phyloP scores from a whole-genome alignment of 2,888 invertebrate species.

The Cryptocheilus praepositus region DNA sequence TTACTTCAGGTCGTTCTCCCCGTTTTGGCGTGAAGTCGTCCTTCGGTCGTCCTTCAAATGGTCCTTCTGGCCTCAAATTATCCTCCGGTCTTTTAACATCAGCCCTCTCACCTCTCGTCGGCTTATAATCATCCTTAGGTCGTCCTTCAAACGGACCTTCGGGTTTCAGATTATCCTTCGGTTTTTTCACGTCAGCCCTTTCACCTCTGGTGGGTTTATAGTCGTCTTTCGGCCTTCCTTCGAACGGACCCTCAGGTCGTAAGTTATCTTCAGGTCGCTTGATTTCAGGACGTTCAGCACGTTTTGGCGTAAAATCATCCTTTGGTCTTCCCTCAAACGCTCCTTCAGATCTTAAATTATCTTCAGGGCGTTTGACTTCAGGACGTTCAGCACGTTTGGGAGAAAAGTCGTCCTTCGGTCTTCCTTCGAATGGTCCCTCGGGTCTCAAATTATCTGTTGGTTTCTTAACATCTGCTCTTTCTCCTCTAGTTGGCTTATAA shows the following conservation, averaged over 20 bases:
- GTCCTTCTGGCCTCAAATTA: slow-evolving; percentile 79
- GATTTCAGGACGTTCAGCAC: slow-evolving; percentile 79
- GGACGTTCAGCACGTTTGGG: no score
- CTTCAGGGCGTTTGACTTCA: slow-evolving; percentile 76
- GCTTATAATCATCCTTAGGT: slow-evolving; percentile 69
- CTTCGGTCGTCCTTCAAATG: slow-evolving; percentile 77
- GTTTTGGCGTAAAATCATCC: slow-evolving; percentile 66
- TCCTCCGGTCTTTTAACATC: slow-evolving; percentile 77
- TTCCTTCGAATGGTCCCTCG: slow-evolving; percentile 79
- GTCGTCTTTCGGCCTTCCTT: slow-evolving; percentile 18
- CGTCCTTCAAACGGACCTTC: slow-evolving; percentile 76
- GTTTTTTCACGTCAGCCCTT: slow-evolving; percentile 76
- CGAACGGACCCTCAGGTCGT: slow-evolving; percentile 73
- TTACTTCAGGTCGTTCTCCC: slow-evolving; percentile 66
- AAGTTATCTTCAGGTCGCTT: slow-evolving; percentile 71
- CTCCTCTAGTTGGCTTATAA: no score
- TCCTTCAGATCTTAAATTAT: slow-evolving; percentile 75
- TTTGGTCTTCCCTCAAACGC: slow-evolving; percentile 73
- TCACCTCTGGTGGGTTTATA: slow-evolving; percentile 76
- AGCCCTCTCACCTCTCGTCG: slow-evolving; percentile 75
- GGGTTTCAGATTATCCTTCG: slow-evolving; percentile 72
- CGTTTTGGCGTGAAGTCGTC: slow-evolving; percentile 69
- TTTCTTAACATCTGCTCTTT: slow-evolving; percentile 71
- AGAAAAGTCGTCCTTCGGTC: no score
- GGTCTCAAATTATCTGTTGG: slow-evolving; percentile 79